phyloP scores from a whole-genome alignment of 2,113 vertebrate genomes.

The Casuarius casuarius region DNA sequence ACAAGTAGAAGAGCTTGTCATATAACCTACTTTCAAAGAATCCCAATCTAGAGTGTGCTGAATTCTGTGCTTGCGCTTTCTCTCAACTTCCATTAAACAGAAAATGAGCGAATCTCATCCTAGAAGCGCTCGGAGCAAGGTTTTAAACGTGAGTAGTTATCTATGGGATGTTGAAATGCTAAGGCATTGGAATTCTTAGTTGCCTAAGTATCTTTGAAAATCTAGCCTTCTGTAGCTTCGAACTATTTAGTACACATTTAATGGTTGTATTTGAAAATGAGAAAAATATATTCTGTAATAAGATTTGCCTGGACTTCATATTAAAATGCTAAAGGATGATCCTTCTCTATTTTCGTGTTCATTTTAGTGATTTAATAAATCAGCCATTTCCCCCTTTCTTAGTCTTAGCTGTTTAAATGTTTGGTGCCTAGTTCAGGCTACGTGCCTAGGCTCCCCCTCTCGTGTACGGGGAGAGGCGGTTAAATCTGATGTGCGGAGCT shows the following conservation, averaged over 20 bases:
- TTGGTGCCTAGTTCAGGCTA: not conserved
- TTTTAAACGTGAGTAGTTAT: not conserved
- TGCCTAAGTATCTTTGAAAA: not conserved
- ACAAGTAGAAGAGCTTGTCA: not conserved
- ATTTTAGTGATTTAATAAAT: not conserved
- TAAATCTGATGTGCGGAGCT: rapidly evolving
- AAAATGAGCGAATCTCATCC: not conserved
- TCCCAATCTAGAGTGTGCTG: not conserved
- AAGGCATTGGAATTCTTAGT: not conserved
- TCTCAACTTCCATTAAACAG: not conserved
- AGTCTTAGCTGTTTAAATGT: not conserved
- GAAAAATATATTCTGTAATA: not conserved
- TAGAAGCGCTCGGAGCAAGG: not conserved
- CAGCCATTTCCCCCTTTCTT: not conserved
- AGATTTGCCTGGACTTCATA: not conserved
- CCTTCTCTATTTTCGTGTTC: not conserved
- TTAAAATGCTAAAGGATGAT: not conserved
- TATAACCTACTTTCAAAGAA: not conserved
- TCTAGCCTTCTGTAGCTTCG: not conserved
- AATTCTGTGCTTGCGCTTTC: not conserved
- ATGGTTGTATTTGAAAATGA: not conserved
- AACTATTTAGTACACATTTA: not conserved
- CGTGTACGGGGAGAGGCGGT: not conserved
- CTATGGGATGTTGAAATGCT: rapidly evolving
- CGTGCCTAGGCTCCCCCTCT: rapidly evolving